Evolutionary conservation across 92 coral and sea anemone genomes (phyloP), one percentile per base, ranked within the genome.

Genomic region (Montipora capitata): DNA sequence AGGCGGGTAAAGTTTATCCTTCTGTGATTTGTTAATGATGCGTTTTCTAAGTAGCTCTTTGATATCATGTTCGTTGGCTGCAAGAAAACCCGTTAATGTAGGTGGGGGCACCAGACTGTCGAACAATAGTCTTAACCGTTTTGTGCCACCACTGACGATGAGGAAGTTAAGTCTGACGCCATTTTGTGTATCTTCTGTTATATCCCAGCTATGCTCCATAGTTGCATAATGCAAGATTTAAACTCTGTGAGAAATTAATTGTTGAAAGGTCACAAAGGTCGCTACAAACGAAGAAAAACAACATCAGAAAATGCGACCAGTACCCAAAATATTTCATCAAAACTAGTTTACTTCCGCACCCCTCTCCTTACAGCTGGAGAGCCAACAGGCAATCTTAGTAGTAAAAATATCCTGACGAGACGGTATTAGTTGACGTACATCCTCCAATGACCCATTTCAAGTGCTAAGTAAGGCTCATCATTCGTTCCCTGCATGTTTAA

Each of bases 1-100:
- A 16, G 91, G 67, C 35, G 95, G 91, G 85, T 89, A 93, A 7
- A 92, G 79, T 64, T 89, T 92, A 63, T 79, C 91, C 91, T 93
- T 85, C 66, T 92, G 95, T 2, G 61, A 83, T 69, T 72, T 85
- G 90, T 74, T 89, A 13, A 92, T 67, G 20, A 84, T 76, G 16
- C 74, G 77, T 57, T 44, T 85, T 63, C 35, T 48, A 54, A 76
- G 10, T 17, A 92, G 93, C 35, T 78, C 48, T 27, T 79, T 57
- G 13, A 90, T 66, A 40, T 20, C 52, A 17, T 59, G 62, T 38
- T 73, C 74, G 16, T 79, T 83, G 4, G 59, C 17, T 57, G 44
- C 72, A 0, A 91, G 78, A 15, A 76, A 62, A 5, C 56, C 40
- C 20, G 48, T 62, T 44, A 91, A 88, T 35, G 20, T 75, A 10